Evolutionary conservation across 2,113 vertebrate genomes (phyloP), one percentile per base, ranked within the genome.

Genomic region (Phoenicopterus ruber): DNA sequence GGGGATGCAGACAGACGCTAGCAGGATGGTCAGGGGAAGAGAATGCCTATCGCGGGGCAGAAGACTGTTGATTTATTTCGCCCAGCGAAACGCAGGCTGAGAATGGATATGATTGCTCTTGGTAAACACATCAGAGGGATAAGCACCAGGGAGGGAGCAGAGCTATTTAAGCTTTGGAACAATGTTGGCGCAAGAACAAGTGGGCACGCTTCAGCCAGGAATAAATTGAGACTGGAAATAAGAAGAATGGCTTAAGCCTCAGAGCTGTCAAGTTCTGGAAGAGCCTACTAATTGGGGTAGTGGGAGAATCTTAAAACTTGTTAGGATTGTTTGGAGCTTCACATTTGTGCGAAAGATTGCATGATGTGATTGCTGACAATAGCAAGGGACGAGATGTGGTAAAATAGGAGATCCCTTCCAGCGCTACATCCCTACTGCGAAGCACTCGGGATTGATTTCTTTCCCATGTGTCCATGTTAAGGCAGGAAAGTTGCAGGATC

Each of bases 141-240:
- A 95, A 94, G 92, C 94, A 97, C 71, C 90, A 96, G 94, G 93
- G 95, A 96, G 92, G 92, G 85, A 93, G 90, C 62, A 94, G 88
- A 96, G 95, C 85, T 96, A 94, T 96, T 96, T 96, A 94, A 94
- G 96, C 95, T 26, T 86, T 71, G 86, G 86, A 96, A 97, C 96
- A 96, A 97, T 97, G 96, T 96, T 97, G 96, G 96, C 96, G 1
- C 4, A 2, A 90, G 88, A 95, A 96, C 82, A 95, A 97, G 92
- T 97, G 92, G 94, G 67, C 90, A 96, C 96, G 77, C 67, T 93
- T 62, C 86, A 94, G 95, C 90, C 96, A 96, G 93, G 88, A 92
- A 96, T 95, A 96, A 96, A 94, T 90, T 93, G 90, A 93, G 94
- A 86, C 94, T 97, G 95, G 96, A 96, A 97, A 94, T 96, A 93